Evolutionary conservation across 2,888 invertebrate species (phyloP), one percentile per base, ranked within the genome.

Genomic region (Phrixothrix hirtus): DNA sequence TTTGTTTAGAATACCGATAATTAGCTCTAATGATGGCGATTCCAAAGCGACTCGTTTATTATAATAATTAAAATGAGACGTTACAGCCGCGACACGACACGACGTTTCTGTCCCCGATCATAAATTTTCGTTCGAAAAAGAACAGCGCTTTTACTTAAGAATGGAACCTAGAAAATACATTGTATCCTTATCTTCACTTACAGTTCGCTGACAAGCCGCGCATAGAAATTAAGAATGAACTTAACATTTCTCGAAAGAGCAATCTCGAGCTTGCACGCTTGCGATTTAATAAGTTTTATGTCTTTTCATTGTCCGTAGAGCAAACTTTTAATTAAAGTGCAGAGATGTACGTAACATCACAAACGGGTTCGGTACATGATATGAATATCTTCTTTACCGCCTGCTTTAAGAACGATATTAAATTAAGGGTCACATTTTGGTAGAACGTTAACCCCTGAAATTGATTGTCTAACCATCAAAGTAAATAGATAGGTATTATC

Each of bases 181-280:
- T 41, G 38, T 48, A 35, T 51, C 32, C 30, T 51, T 51, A 50
- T 50, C 50, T 43, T 25, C 26, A 21, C 34, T 50, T 39, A 51
- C 63, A 64, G 62, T 61, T 65, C 57, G 48, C 58, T 56, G 60
- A 63, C 66, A 62, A 52, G 57, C 53, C 58, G 53, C 57, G 66
- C 65, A 66, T 67, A 68, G 64, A 65, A 69, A 69, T 68, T 64
- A 67, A 68, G 63, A 53, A 48, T 53, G 54, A 59, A 61, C 64
- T 64, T 59, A 66, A 45, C 59, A 67, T 69, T 68, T 69, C 70
- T 66, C 65, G 61, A 68, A 67, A 69, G 68, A 65, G 65, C 71
- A 71, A 71, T 71, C 69, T 69, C 58, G 62, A 63, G 66, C 41
- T 63, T 65, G 70, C 68, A 69, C 68, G 68, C 65, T 66, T 64